Conservation (phyloP, 2,113 vertebrate genomes). For the Lontra canadensis region DNA sequence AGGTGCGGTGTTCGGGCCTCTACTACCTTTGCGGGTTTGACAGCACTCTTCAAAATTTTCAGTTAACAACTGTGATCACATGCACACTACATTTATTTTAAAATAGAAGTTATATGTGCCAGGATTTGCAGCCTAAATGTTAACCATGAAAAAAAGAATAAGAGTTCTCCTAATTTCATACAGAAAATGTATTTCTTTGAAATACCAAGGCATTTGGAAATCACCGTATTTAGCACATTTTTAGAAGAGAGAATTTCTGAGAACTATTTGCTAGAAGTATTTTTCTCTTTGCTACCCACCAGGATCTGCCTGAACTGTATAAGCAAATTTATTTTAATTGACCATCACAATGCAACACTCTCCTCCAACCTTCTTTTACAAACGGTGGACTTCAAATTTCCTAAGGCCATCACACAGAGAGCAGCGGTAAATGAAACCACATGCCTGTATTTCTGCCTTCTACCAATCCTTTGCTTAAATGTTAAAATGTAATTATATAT, state of each 20-base stretch:
- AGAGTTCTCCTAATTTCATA: constrained; percentile 10
- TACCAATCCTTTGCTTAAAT: constrained; percentile 26
- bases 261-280: constrained; percentile 16
- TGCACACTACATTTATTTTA: neutral
- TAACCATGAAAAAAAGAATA: neutral
- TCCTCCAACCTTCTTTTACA: neutral
- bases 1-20: neutral
- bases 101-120: neutral
- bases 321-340: constrained; percentile 37
- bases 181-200: constrained; percentile 46
- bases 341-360: neutral
- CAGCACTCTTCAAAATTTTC: neutral
- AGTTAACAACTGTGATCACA: neutral
- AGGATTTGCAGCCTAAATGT: neutral
- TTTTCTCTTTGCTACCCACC: neutral
- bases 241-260: constrained; percentile 40
- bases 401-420: neutral
- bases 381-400: neutral
- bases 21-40: neutral
- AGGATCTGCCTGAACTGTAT: neutral
- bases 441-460: neutral
- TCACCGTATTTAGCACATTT: neutral
- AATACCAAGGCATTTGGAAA: constrained; percentile 33
- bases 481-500: constrained; percentile 48
- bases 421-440: neutral